These are phyloP conservation scores for Meriones psammophilus DNA, from an alignment of 2,797 vertebrate genomes.

Conservation along the genomic window DNA sequence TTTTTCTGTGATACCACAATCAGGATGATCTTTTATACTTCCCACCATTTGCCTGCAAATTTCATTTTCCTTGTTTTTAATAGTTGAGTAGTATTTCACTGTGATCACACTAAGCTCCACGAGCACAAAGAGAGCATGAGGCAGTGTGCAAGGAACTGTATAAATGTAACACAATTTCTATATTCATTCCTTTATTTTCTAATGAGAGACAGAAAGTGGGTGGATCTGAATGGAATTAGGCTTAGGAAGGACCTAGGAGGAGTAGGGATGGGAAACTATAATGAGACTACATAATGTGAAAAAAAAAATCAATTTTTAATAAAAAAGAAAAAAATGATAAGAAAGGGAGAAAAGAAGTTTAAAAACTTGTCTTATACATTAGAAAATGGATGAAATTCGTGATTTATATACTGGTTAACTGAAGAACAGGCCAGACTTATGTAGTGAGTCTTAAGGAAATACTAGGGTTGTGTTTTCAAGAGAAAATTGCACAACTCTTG, in stretches of 20 bases:
- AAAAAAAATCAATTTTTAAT: too few species aligned
- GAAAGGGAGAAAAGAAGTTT: rapidly evolving
- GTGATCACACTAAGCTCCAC: too few species aligned
- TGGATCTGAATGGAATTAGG: neutral
- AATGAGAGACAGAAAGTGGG: neutral
- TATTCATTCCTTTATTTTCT: neutral
- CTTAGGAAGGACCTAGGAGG: neutral
- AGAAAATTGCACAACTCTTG: neutral
- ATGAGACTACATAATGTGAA: too few species aligned
- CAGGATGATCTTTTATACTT: too few species aligned
- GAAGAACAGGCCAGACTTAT: neutral
- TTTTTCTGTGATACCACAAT: too few species aligned
- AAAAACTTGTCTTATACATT: neutral
- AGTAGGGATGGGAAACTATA: neutral
- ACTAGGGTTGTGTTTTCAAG: neutral
- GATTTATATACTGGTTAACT: neutral
- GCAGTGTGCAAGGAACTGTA: too few species aligned
- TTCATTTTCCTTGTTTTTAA: too few species aligned
- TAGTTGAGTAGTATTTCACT: too few species aligned
- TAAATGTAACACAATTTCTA: too few species aligned
- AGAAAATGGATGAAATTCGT: neutral
- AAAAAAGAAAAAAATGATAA: neutral
- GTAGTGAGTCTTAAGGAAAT: neutral
- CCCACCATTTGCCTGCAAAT: too few species aligned
- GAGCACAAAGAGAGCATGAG: too few species aligned